These are phyloP conservation scores for Symphodus melops DNA, from an alignment of 2,113 vertebrate species.

Conservation along the genomic window DNA sequence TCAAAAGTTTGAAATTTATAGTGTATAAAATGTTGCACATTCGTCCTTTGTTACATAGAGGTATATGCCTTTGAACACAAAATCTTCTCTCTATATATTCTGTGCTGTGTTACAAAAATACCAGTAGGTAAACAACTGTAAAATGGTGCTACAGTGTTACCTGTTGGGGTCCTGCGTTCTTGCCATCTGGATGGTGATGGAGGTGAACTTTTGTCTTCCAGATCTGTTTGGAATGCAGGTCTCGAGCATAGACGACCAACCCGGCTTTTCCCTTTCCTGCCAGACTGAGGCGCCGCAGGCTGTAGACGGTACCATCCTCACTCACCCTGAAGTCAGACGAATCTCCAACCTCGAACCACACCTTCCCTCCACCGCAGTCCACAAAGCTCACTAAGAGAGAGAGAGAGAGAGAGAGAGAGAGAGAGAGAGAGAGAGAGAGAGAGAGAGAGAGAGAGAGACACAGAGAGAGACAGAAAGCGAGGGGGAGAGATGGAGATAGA, in stretches of 20 bases:
- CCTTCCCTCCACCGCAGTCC: constrained; percentile 86
- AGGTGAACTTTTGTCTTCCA: constrained; percentile 90
- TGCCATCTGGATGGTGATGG: constrained; percentile 49
- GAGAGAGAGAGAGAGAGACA: constrained; percentile 12
- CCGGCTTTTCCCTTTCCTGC: constrained; percentile 67
- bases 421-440: constrained; percentile 17
- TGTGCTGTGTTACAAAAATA: no score
- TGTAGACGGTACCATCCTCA: constrained; percentile 87
- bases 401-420: constrained; percentile 7
- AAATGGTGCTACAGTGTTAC: constrained; percentile 19
- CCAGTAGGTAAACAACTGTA: background rate
- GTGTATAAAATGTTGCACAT: no score
- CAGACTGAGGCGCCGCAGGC: constrained; percentile 83
- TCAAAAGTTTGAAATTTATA: no score
- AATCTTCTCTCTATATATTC: background rate
- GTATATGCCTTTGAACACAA: no score
- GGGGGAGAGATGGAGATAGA: constrained; percentile 7
- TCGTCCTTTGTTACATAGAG: no score
- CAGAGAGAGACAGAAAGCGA: no score
- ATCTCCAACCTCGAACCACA: constrained; percentile 86
- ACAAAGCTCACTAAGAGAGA: constrained; percentile 86
- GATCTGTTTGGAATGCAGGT: constrained; percentile 85
- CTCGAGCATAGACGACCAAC: constrained; percentile 85
- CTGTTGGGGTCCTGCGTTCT: constrained; percentile 16
- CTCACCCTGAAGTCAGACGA: constrained; percentile 87